Conservation (phyloP, 2,888 invertebrate genomes). For the Netelia virgata region DNA sequence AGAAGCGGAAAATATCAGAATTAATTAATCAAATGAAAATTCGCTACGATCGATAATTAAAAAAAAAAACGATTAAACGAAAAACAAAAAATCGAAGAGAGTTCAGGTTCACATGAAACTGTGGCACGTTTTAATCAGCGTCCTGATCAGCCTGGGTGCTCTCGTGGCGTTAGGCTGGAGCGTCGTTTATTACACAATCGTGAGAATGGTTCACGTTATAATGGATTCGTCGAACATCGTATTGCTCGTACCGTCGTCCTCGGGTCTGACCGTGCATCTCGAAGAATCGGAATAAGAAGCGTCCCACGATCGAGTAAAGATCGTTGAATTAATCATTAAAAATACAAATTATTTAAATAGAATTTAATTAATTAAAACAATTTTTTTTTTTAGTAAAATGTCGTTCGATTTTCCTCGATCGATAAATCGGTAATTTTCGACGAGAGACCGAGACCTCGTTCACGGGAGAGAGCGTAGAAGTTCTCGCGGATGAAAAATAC, state of each 20-base stretch:
- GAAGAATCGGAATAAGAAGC: constrained; percentile 36
- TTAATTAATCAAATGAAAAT: constrained; percentile 13
- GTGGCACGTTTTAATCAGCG: constrained; percentile 59
- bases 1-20: not conserved
- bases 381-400: not conserved
- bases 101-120: constrained; percentile 57
- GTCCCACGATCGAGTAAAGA: not conserved
- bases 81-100: constrained; percentile 9
- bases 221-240: constrained; percentile 58
- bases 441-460: not conserved
- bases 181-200: constrained; percentile 67
- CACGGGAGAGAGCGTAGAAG: not conserved
- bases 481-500: constrained; percentile 18
- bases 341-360: too few species aligned
- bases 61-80: not conserved
- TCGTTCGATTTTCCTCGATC: too few species aligned
- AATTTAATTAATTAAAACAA: too few species aligned
- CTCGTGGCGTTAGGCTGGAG: constrained; percentile 63
- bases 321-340: too few species aligned
- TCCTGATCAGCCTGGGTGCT: constrained; percentile 42
- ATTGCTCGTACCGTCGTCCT: constrained; percentile 59
- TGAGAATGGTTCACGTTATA: constrained; percentile 66
- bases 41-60: not conserved
- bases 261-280: constrained; percentile 53
- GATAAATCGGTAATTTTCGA: not conserved